Evolutionary conservation across 2,113 vertebrate species (phyloP).

Genomic region (Danio rerio): GRCz12tu NC_133176.1:42918001-42918500

Average conservation of each 20-base stretch:
- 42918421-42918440: no score
- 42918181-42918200: slow-evolving; percentile 7
- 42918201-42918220: not conserved
- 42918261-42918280: slow-evolving; percentile 30
- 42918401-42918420: no score
- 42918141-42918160: not conserved
- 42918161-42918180: not conserved
- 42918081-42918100: not conserved
- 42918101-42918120: not conserved
- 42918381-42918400: no score
- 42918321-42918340: not conserved
- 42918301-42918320: not conserved
- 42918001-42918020: not conserved
- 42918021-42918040: slow-evolving; percentile 22
- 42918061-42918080: not conserved
- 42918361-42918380: no score
- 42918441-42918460: no score
- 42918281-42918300: slow-evolving; percentile 45
- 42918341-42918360: not conserved
- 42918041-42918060: not conserved
- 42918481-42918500: no score
- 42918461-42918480: no score
- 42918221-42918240: not conserved
- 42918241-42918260: slow-evolving; percentile 46
- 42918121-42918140: not conserved